Conservation (phyloP, 2,113 vertebrate species). For the Rhynchopsitta pachyrhyncha region DNA sequence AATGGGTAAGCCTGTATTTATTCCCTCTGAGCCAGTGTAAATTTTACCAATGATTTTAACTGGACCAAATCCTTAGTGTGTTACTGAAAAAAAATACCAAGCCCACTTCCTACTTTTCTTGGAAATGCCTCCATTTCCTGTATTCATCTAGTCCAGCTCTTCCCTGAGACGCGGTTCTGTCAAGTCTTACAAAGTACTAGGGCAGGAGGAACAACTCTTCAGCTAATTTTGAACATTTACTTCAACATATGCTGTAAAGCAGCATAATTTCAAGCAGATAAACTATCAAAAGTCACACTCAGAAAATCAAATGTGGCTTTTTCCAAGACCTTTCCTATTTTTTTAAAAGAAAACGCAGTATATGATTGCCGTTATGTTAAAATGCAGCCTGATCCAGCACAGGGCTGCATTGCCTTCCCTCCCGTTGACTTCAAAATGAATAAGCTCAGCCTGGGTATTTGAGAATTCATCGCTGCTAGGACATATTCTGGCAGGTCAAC, state of each 20-base stretch:
- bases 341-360: neutral
- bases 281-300: neutral
- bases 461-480: slow-evolving; percentile 48
- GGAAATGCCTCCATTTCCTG: neutral
- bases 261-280: neutral
- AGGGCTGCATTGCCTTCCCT: slow-evolving; percentile 26
- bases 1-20: neutral
- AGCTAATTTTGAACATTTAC: neutral
- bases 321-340: neutral
- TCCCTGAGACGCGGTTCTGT: neutral
- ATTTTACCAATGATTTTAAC: neutral
- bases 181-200: neutral
- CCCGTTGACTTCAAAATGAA: slow-evolving; percentile 56
- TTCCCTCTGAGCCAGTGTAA: neutral
- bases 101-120: slow-evolving; percentile 13
- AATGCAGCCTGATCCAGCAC: slow-evolving; percentile 11
- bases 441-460: slow-evolving; percentile 49
- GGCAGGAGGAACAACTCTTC: neutral
- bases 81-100: slow-evolving; percentile 2
- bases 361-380: neutral
- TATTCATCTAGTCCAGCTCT: neutral
- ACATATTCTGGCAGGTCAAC: slow-evolving; percentile 65
- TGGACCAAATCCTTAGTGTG: neutral
- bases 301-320: neutral
- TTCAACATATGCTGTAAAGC: neutral